Percentiles rank a stretch among this genome's conserved stretches.
phyloP scores from a whole-genome alignment of 2,113 vertebrate genomes.

The Eublepharis macularius region DNA sequence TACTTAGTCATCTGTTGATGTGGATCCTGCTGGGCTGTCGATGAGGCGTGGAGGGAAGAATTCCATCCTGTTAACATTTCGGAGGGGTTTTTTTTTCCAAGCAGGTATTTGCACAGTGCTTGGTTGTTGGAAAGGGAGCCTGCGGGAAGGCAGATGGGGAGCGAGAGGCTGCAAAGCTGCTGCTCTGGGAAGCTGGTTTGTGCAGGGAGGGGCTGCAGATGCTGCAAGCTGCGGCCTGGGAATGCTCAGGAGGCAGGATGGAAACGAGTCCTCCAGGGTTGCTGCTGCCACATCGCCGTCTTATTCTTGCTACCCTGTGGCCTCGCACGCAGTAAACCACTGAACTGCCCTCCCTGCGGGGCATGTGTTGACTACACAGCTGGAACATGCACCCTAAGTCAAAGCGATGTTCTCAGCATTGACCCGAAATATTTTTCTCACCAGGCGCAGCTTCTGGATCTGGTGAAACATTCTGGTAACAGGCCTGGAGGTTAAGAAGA shows the following conservation, averaged over 20 bases:
- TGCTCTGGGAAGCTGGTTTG: neutral
- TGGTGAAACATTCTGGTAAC: no score
- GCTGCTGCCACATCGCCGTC: neutral
- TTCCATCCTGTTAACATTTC: neutral
- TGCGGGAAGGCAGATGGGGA: neutral
- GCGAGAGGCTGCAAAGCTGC: neutral
- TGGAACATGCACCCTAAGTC: neutral
- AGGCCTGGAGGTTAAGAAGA: no score
- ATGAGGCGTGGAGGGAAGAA: conserved; percentile 23
- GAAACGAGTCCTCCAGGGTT: neutral
- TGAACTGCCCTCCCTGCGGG: neutral
- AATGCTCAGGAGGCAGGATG: no score
- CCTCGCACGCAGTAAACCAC: neutral
- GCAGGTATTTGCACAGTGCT: neutral
- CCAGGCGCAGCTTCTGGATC: no score
- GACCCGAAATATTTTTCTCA: neutral
- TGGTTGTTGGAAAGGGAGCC: neutral
- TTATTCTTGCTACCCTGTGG: neutral
- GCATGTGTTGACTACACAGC: neutral
- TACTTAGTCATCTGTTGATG: neutral
- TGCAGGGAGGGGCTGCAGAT: neutral
- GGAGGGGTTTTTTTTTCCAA: neutral
- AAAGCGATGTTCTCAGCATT: neutral
- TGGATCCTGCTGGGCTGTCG: conserved; percentile 6
- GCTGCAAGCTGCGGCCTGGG: neutral